Base-by-base conservation (phyloP, 2,113 vertebrate genomes). In the Eira barbara region DNA sequence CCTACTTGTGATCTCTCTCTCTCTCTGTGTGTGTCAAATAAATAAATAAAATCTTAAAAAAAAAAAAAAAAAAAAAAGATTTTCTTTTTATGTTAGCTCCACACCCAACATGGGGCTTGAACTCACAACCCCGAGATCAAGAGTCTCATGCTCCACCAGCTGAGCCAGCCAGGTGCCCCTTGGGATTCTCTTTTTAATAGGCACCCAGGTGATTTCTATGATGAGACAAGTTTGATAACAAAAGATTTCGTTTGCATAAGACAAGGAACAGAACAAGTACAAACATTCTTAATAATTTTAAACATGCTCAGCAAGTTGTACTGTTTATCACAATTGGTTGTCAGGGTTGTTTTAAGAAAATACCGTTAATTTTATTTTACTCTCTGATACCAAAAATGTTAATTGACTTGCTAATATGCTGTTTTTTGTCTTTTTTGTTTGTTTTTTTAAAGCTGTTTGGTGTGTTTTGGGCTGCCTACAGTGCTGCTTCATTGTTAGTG, bases 381-480 rank as follows among this genome's bases (percentile, higher is more conserved):
- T 94, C 2, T 87, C 0, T 89, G 45, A 45, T 89, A 71, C 36
- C 47, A 39, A 92, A 23, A 92, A 94, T 94, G 9, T 82, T 89
- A 73, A 94, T 84, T 73, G 55, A 87, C n/a, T 96, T 97, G 59
- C 97, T 99, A 98, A 99, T 96, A 86, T 55, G 93, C 49, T 98
- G 74, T 36, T n/a, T 98, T 97, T 96, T 99, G 96, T 91, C 86
- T 97, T 96, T 98, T 98, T 85, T 95, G 92, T 98, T 96, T 98
- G 92, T 73, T 93, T 95, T 95, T 98, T 98, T 91, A 80, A 99
- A 99, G 99, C 99, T 99, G 69, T 99, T 99, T 74, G 99, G 99
- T 74, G 99, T 99, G 61, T 99, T 99, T 98, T 99, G 99, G 99
- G 99, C 99, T 97, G 99, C 99, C 2, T 99, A 99, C 99, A 99